A percentile compares a stretch with the other conserved stretches of the same genome.
Conservation (phyloP, 2,113 vertebrate genomes). For the Tapirus terrestris region DNA sequence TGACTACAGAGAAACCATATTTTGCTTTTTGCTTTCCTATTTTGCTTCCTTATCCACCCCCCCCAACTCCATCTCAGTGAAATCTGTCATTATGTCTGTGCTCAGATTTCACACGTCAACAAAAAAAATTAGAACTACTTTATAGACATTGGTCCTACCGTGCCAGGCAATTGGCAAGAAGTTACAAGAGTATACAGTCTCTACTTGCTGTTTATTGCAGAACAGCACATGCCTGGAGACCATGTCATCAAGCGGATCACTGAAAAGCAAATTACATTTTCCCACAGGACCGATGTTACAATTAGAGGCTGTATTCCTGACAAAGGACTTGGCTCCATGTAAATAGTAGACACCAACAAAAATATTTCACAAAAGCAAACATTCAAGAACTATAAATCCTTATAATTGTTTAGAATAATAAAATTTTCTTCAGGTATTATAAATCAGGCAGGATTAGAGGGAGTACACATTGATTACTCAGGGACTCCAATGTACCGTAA, state of each 20-base stretch:
- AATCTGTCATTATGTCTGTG: constrained; percentile 4
- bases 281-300: constrained; percentile 65
- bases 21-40: background rate
- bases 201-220: constrained; percentile 52
- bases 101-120: constrained; percentile 36
- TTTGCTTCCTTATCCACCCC: background rate
- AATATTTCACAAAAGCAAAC: constrained; percentile 69
- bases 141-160: background rate
- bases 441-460: constrained; percentile 55
- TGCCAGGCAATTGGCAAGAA: constrained; percentile 59
- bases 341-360: constrained; percentile 59
- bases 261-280: constrained; percentile 72
- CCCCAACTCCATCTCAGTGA: background rate
- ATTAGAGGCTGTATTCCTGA: constrained; percentile 67
- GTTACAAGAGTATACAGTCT: background rate
- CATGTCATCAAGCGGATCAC: constrained; percentile 64
- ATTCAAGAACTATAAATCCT: constrained; percentile 68
- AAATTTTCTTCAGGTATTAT: constrained; percentile 62
- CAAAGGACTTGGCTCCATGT: constrained; percentile 65
- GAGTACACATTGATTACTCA: constrained; percentile 27
- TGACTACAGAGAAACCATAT: background rate
- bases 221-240: constrained; percentile 59
- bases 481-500: constrained; percentile 58
- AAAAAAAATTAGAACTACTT: constrained; percentile 48
- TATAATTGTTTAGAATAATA: constrained; percentile 68